phyloP scores from a whole-genome alignment of 2,113 vertebrate genomes.

The Phylloscopus whistleri region DNA sequence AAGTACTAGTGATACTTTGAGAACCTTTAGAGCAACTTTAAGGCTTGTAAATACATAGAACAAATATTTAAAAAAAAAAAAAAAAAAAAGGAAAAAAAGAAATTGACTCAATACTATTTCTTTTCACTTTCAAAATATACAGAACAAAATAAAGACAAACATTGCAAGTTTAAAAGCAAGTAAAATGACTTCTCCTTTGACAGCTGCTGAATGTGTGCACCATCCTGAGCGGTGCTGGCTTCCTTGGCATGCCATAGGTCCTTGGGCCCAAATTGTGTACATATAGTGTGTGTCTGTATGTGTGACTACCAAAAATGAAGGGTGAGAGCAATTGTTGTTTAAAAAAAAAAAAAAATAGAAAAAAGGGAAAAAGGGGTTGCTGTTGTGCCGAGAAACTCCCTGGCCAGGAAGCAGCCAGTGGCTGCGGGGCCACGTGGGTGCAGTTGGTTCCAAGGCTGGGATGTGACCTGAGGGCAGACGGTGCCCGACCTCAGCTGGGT shows the following conservation, averaged over 20 bases:
- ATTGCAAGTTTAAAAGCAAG: constrained; percentile 81
- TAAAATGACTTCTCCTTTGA: constrained; percentile 75
- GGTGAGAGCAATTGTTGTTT: constrained; percentile 4
- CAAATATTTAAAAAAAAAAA: constrained; percentile 85
- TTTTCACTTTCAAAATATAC: constrained; percentile 84
- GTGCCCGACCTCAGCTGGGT: neutral
- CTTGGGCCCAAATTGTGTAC: neutral
- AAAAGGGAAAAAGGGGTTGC: neutral
- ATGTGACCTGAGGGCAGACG: neutral
- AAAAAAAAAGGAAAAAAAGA: constrained; percentile 59
- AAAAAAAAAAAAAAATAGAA: neutral
- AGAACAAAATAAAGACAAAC: constrained; percentile 84
- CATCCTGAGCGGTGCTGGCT: neutral
- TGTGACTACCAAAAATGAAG: constrained; percentile 6
- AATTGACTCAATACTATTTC: constrained; percentile 82
- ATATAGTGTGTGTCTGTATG: neutral
- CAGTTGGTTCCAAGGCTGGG: neutral
- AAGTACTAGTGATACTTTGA: constrained; percentile 87
- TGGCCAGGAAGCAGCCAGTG: neutral
- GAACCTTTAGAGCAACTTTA: constrained; percentile 89
- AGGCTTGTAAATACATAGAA: constrained; percentile 99
- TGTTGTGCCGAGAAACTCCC: neutral
- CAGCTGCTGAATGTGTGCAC: constrained; percentile 48
- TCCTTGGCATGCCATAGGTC: neutral
- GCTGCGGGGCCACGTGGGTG: neutral